Evolutionary conservation across 2,797 vertebrate genomes (phyloP).

Genomic region (Apodemus agrarius): DNA sequence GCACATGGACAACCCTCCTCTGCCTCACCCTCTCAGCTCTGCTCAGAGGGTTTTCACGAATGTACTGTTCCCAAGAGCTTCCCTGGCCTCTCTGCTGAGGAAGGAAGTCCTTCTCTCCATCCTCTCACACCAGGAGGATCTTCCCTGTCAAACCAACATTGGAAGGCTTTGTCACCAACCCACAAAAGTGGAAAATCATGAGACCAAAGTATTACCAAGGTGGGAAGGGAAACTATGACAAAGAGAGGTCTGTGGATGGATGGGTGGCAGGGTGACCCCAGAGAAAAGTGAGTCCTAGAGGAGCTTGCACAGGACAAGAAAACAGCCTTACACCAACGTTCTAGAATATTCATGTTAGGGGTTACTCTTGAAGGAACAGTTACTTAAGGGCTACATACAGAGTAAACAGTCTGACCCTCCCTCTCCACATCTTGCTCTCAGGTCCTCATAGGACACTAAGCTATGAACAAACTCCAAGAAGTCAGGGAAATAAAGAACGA

Average conservation of each 20-base stretch:
- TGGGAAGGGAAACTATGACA: neutral
- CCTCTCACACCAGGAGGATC: neutral
- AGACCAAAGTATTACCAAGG: neutral
- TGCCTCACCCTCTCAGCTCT: rapidly evolving
- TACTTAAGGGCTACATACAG: neutral
- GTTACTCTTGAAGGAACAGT: neutral
- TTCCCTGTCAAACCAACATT: neutral
- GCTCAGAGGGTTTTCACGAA: neutral
- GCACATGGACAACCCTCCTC: rapidly evolving
- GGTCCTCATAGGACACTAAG: neutral
- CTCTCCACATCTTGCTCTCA: neutral
- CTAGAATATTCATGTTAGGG: neutral
- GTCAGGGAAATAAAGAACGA: neutral
- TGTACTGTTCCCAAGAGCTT: neutral
- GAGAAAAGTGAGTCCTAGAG: neutral
- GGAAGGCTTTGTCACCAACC: neutral
- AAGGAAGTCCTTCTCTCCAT: neutral
- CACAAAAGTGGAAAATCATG: neutral
- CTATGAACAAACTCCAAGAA: neutral
- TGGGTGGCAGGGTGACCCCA: neutral
- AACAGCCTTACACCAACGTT: neutral
- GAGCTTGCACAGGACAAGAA: too few relatives aligned
- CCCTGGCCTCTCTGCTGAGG: neutral
- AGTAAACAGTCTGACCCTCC: neutral
- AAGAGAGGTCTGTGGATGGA: neutral